These are phyloP conservation scores for Aspidiotus rigidus DNA, from an alignment of 2,888 invertebrate genomes.

Conservation along the genomic window DNA sequence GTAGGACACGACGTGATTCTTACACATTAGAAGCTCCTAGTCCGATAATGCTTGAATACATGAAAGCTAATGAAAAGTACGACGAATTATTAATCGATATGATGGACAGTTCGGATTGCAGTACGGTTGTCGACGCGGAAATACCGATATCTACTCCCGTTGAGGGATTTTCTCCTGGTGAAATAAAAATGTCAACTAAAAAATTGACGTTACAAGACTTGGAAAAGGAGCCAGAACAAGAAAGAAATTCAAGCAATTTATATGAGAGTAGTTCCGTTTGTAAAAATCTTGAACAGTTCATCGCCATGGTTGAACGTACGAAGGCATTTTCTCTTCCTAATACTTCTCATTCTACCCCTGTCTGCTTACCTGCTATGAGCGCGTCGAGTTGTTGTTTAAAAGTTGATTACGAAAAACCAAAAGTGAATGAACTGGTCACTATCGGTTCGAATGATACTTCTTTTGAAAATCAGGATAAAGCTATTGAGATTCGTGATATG, in stretches of 20 bases:
- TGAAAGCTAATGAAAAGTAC: not conserved
- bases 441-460: too few species aligned
- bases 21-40: constrained; percentile 40
- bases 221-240: not conserved
- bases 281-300: not conserved
- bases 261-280: not conserved
- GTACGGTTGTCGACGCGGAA: not conserved
- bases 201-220: constrained; percentile 2
- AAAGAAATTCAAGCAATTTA: not conserved
- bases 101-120: not conserved
- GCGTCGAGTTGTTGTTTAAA: not conserved
- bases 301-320: not conserved
- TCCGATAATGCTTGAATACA: constrained; percentile 37
- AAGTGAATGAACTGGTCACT: too few species aligned
- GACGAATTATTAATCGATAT: constrained; percentile 11
- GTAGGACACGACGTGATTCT: constrained; percentile 37
- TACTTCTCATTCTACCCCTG: not conserved
- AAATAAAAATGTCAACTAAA: not conserved
- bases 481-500: not conserved
- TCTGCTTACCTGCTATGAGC: not conserved
- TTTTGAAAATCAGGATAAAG: not conserved
- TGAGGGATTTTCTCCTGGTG: too few species aligned
- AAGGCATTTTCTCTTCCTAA: not conserved
- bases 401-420: not conserved
- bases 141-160: not conserved